Conservation (phyloP, 2,797 vertebrate genomes). For the Trematomus bernacchii region DNA sequence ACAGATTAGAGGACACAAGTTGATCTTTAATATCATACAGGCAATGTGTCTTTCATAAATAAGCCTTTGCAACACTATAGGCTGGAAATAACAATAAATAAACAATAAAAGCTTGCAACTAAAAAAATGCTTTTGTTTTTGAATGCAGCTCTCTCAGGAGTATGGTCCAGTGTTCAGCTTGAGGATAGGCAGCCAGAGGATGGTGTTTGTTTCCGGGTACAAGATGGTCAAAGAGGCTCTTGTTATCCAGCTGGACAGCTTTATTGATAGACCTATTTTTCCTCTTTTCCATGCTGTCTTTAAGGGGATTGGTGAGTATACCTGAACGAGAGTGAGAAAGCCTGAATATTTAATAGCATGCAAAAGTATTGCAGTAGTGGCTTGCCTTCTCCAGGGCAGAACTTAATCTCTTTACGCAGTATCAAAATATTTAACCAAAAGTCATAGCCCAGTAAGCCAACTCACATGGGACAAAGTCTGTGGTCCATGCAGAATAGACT, state of each 20-base stretch:
- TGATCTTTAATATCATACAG: background rate
- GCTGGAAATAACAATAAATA: background rate
- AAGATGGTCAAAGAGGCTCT: conserved; percentile 85
- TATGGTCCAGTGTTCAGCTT: conserved; percentile 84
- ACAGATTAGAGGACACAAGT: background rate
- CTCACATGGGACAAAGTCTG: background rate
- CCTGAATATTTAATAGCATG: background rate
- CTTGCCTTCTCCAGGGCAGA: background rate
- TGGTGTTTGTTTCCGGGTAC: conserved; percentile 77
- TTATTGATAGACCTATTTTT: conserved; percentile 75
- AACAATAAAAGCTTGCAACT: background rate
- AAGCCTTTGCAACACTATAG: background rate
- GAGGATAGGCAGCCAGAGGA: conserved; percentile 72
- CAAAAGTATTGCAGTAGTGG: background rate
- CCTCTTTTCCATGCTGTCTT: conserved; percentile 64
- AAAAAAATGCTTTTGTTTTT: background rate
- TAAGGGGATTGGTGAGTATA: conserved; percentile 79
- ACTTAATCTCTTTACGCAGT: background rate
- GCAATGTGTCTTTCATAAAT: background rate
- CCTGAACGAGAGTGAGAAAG: background rate
- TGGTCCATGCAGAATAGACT: background rate
- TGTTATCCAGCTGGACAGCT: conserved; percentile 78
- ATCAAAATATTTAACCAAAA: background rate
- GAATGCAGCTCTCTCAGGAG: conserved; percentile 72
- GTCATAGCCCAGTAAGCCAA: background rate